Evolutionary conservation across 2,113 vertebrate species (phyloP).

Genomic region (Cebus imitator): DNA sequence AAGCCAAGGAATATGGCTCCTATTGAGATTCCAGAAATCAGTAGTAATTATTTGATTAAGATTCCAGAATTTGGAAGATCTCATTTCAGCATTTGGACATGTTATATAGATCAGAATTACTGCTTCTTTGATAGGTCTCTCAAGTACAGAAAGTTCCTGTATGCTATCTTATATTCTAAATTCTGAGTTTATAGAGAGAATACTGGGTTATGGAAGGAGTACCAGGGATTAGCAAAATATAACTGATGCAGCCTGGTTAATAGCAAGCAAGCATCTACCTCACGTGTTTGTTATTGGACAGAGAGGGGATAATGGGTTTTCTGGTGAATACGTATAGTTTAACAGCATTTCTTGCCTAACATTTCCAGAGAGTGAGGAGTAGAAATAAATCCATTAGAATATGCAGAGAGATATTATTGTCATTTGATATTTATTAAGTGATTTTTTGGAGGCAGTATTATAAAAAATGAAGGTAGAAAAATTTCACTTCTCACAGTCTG

Average conservation of each 20-base stretch:
- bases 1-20: neutral
- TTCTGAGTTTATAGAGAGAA: neutral
- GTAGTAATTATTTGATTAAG: neutral
- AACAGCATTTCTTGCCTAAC: neutral
- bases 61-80: neutral
- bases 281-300: rapidly evolving
- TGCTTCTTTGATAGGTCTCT: neutral
- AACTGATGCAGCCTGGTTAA: neutral
- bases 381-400: neutral
- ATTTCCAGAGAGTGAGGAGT: neutral
- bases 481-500: neutral
- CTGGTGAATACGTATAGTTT: neutral
- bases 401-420: neutral
- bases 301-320: neutral
- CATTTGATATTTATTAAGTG: neutral
- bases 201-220: neutral
- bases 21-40: neutral
- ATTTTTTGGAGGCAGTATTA: neutral
- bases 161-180: neutral
- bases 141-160: neutral
- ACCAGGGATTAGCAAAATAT: neutral
- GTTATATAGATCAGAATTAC: neutral
- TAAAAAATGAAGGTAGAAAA: neutral
- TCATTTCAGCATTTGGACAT: neutral
- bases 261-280: neutral